These are phyloP conservation scores for Drosophila peninsularis DNA, from an alignment of 2,888 invertebrate species.

Conservation along the genomic window DNA sequence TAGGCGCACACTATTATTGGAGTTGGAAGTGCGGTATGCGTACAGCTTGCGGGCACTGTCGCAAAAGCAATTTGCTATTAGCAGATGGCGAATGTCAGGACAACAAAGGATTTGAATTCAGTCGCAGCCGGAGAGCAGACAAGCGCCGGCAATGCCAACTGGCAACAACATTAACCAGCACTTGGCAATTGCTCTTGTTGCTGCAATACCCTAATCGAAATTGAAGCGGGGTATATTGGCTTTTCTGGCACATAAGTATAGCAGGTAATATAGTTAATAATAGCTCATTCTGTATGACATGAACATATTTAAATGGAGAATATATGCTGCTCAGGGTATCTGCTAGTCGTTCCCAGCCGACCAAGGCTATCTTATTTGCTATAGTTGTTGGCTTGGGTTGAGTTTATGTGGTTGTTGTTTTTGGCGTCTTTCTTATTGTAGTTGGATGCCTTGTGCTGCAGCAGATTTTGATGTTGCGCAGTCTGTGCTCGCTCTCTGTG, in stretches of 20 bases:
- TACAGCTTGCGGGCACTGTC: conserved; percentile 46
- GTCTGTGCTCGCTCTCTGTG: conserved; percentile 25
- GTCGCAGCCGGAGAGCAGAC: conserved; percentile 18
- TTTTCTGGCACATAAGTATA: background rate
- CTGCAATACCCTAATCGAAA: background rate
- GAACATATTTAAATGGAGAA: background rate
- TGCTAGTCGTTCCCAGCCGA: background rate
- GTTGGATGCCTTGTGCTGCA: conserved; percentile 26
- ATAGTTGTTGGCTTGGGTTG: conserved; percentile 11
- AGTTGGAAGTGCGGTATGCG: conserved; percentile 10
- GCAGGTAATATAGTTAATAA: background rate
- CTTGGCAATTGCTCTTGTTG: conserved; percentile 28
- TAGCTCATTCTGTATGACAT: background rate
- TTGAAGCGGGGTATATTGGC: background rate
- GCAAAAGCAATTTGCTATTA: conserved; percentile 51
- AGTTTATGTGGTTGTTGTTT: conserved; percentile 18
- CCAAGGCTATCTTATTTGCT: background rate
- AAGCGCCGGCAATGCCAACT: conserved; percentile 17
- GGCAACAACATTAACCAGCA: conserved; percentile 50
- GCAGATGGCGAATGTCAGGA: conserved; percentile 36
- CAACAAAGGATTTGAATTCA: conserved; percentile 53
- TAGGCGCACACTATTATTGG: conserved; percentile 23
- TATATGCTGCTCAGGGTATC: background rate
- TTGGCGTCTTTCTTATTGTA: conserved; percentile 32
- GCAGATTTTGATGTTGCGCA: conserved; percentile 50